phyloP scores from a whole-genome alignment of 2,888 invertebrate species.

The Drosophila anceps region DNA sequence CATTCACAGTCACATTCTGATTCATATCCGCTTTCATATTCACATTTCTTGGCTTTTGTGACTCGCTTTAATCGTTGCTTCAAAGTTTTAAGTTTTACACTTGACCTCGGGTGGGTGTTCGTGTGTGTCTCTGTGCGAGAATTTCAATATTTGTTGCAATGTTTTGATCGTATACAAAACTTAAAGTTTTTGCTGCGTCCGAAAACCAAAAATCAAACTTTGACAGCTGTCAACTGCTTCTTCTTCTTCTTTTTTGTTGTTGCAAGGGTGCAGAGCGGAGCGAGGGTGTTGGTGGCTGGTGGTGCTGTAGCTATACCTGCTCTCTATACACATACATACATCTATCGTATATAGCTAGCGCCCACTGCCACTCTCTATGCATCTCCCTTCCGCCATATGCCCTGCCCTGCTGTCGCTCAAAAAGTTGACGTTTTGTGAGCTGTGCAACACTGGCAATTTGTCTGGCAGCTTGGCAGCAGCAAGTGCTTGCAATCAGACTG shows the following conservation, averaged over 20 bases:
- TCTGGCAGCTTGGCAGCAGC: conserved; percentile 45
- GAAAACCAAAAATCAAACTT: conserved; percentile 65
- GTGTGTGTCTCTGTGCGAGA: conserved; percentile 7
- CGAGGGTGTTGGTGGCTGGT: neutral
- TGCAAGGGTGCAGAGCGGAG: neutral
- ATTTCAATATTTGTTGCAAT: conserved; percentile 3
- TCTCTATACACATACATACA: neutral
- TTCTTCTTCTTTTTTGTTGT: conserved; percentile 1
- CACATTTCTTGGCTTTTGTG: conserved; percentile 5
- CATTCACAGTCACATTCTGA: neutral
- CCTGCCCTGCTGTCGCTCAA: conserved; percentile 12
- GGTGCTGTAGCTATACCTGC: neutral
- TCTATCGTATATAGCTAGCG: conserved; percentile 6
- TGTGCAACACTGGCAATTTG: conserved; percentile 48
- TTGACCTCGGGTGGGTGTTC: conserved; percentile 1
- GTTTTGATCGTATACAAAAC: conserved; percentile 28
- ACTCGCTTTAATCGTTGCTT: conserved; percentile 39
- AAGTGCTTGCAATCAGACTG: conserved; percentile 27
- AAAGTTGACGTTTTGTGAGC: conserved; percentile 36
- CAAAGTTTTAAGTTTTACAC: conserved; percentile 54
- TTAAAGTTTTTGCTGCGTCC: conserved; percentile 63
- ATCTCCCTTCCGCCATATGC: neutral
- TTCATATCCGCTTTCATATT: neutral
- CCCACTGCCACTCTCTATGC: neutral
- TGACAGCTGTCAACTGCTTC: conserved; percentile 54